Percentiles rank a stretch among this genome's conserved stretches.
Evolutionary conservation across 2,113 vertebrate genomes (phyloP).

Genomic region (Struthidea cinerea): DNA sequence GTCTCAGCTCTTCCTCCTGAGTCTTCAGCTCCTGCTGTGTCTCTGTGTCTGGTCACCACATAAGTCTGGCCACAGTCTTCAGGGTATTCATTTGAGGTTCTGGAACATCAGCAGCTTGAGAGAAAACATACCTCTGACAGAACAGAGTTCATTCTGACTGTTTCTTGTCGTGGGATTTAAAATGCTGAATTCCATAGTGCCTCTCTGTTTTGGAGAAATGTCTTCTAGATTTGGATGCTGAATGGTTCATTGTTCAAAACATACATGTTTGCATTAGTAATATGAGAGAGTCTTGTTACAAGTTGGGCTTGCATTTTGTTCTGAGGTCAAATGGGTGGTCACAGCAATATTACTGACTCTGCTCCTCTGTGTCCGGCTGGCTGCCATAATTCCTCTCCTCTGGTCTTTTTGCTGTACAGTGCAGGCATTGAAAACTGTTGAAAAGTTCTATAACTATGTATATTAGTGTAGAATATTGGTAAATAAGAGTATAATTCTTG

Average conservation of each 20-base stretch:
- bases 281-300: background rate
- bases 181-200: background rate
- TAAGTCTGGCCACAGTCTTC: background rate
- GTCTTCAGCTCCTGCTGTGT: background rate
- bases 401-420: background rate
- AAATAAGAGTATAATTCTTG: background rate
- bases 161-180: background rate
- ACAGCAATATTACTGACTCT: background rate
- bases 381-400: background rate
- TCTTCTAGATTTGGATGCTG: background rate
- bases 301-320: background rate
- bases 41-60: background rate
- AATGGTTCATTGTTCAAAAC: background rate
- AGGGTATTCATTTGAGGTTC: background rate
- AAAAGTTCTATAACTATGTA: background rate
- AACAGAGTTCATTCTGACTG: background rate
- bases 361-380: background rate
- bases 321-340: background rate
- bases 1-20: background rate
- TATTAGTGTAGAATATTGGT: background rate
- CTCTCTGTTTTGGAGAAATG: background rate
- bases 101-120: background rate
- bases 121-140: background rate
- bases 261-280: background rate
- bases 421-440: background rate